phyloP scores from a whole-genome alignment of 2,797 vertebrate species.

The Myotis planiceps region DNA sequence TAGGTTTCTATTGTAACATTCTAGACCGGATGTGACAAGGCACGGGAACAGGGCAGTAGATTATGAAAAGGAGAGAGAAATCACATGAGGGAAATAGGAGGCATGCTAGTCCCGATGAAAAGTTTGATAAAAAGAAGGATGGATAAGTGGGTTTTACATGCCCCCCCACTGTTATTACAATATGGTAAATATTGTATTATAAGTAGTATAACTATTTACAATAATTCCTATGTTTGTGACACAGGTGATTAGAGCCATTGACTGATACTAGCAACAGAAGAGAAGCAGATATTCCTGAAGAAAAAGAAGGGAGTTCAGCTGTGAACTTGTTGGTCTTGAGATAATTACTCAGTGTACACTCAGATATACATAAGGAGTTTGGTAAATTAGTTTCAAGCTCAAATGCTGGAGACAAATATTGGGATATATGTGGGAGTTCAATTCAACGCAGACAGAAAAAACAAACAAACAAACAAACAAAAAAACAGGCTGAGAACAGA shows the following conservation, averaged over 20 bases:
- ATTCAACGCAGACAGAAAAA: slow-evolving; percentile 4
- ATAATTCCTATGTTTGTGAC: not conserved
- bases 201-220: not conserved
- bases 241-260: not conserved
- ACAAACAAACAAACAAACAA: no score
- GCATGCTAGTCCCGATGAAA: not conserved
- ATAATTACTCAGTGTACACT: not conserved
- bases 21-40: not conserved
- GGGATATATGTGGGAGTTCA: not conserved
- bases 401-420: slow-evolving; percentile 21
- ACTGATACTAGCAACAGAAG: not conserved
- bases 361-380: not conserved
- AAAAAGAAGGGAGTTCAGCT: not conserved
- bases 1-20: not conserved
- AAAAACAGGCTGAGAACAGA: not conserved
- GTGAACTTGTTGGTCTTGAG: slow-evolving; percentile 12
- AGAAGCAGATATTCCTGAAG: not conserved
- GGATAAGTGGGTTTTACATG: not conserved
- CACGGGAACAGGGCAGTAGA: not conserved
- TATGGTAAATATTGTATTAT: not conserved
- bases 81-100: not conserved
- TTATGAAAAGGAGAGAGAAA: not conserved
- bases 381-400: slow-evolving; percentile 41
- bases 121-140: not conserved
- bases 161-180: not conserved